Evolutionary conservation across 2,113 vertebrate species (phyloP), one percentile per base, ranked within the genome.

Genomic region (Perccottus glenii): DNA sequence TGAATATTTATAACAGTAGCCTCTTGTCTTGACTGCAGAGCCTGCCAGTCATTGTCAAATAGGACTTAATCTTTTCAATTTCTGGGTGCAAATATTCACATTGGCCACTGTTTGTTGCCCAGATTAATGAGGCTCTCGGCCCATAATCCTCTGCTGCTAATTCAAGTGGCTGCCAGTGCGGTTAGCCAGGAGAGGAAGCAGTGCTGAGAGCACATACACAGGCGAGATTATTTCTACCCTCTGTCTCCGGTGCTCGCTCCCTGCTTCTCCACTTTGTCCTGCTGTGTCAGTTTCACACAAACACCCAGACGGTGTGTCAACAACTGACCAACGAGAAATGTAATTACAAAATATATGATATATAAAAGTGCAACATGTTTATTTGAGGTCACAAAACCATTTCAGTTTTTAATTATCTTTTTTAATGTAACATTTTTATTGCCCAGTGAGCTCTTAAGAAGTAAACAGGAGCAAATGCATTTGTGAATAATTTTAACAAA

Each of bases 41-140:
- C 93, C 95, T 95, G 96, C 95, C 96, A 96, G 96, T 98, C 96
- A 95, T 97, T 94, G 94, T 96, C 96, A 99, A 99, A 98, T 97
- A 97, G 95, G 94, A 95, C 96, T 96, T 98, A 98, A 98, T 98
- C 96, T 99, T 98, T 99, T 97, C 97, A 97, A 98, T 98, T 98
- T 98, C 95, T 96, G 94, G 95, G 95, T 95, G 96, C 96, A 99
- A 99, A 99, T 98, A 99, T 98, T 96, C 96, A 95, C 96, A 96
- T 95, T 92, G 95, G 95, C 96, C 94, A 93, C 94, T 98, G 96
- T 98, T 99, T 99, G 96, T 98, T 95, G 96, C 94, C 93, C 95
- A 96, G 96, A 96, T 98, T 98, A 99, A 99, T 97, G 95, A 96
- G 94, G 92, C 92, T 91, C 93, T 92, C 94, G 93, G 94, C 96